phyloP scores from a whole-genome alignment of 1,140 invertebrate species.

The Lepidotrigona ventralis region DNA sequence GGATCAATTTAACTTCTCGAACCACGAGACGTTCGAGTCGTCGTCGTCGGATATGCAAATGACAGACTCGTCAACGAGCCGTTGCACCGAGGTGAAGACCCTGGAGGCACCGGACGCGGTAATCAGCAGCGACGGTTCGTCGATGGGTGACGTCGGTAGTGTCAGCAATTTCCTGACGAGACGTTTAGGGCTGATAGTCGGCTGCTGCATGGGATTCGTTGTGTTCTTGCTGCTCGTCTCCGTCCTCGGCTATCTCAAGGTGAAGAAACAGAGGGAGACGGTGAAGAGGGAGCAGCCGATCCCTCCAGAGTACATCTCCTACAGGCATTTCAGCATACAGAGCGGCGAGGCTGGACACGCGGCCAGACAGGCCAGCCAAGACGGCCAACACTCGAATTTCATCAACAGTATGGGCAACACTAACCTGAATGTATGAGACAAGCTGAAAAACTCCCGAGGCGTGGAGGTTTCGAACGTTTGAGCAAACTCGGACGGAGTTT shows the following conservation, averaged over 20 bases:
- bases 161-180: slow-evolving; percentile 87
- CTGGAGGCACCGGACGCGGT: slow-evolving; percentile 84
- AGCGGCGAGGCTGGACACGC: slow-evolving; percentile 71
- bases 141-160: slow-evolving; percentile 84
- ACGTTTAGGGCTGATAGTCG: slow-evolving; percentile 91
- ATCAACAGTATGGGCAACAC: slow-evolving; percentile 63
- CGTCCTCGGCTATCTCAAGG: slow-evolving; percentile 90
- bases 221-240: slow-evolving; percentile 91
- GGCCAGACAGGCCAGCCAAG: slow-evolving; percentile 62
- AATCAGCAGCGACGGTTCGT: slow-evolving; percentile 80
- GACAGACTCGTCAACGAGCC: slow-evolving; percentile 86
- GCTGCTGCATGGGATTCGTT: slow-evolving; percentile 91
- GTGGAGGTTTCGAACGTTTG: slow-evolving; percentile 65
- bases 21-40: slow-evolving; percentile 67
- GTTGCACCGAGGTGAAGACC: slow-evolving; percentile 87
- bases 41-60: slow-evolving; percentile 79
- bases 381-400: slow-evolving; percentile 63
- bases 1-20: slow-evolving; percentile 67
- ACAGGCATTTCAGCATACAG: slow-evolving; percentile 83
- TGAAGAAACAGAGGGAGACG: slow-evolving; percentile 90
- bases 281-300: slow-evolving; percentile 83
- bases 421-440: slow-evolving; percentile 70
- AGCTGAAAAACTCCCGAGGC: slow-evolving; percentile 64
- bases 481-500: background rate
- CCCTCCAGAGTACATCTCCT: slow-evolving; percentile 87